A percentile compares a stretch with the other conserved stretches of the same genome.
Conservation (phyloP, 1,140 invertebrate genomes). For the Lutraria rhynchaena region DNA sequence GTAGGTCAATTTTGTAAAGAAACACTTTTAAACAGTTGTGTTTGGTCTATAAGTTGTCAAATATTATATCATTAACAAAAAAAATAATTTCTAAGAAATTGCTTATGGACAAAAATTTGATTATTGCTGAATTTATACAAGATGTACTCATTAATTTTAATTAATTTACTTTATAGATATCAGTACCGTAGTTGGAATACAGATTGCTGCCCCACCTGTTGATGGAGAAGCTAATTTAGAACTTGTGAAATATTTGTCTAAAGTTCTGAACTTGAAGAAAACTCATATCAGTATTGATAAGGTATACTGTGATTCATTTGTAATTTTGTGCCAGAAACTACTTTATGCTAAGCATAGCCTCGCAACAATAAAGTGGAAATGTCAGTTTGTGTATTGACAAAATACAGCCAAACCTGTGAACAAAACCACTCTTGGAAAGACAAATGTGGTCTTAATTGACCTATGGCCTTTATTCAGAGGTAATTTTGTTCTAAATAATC, state of each 20-base stretch:
- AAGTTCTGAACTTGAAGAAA: slow-evolving; percentile 87
- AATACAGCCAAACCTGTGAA: too few species aligned
- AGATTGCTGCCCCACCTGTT: slow-evolving; percentile 89
- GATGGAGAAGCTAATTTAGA: slow-evolving; percentile 91
- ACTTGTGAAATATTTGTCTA: slow-evolving; percentile 88
- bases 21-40: not conserved
- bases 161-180: slow-evolving; percentile 71
- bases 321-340: too few species aligned
- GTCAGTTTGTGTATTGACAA: too few species aligned
- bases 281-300: slow-evolving; percentile 87
- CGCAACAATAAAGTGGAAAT: too few species aligned
- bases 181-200: slow-evolving; percentile 85
- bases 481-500: too few species aligned
- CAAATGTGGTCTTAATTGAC: too few species aligned
- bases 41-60: not conserved
- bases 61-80: not conserved
- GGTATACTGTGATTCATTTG: too few species aligned
- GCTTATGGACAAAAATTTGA: not conserved
- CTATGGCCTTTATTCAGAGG: too few species aligned
- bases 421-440: too few species aligned
- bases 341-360: too few species aligned
- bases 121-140: not conserved
- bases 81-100: not conserved
- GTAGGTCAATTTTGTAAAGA: not conserved
- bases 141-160: not conserved